Base-by-base conservation (phyloP, 2,888 invertebrate species). In the Zaprionus bogoriensis region DNA sequence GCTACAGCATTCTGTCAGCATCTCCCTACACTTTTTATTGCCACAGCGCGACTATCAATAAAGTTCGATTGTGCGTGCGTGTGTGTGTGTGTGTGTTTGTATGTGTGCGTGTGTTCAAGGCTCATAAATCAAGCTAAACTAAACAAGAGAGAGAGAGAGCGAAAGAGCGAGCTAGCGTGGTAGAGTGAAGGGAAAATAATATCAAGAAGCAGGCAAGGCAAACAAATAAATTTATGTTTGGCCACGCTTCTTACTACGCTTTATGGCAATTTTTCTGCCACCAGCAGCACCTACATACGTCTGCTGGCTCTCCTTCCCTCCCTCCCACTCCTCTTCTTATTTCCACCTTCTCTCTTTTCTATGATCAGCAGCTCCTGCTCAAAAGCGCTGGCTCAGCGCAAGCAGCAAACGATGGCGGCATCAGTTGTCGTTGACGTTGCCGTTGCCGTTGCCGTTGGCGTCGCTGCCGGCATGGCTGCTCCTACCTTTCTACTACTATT, bases 41-140 rank as follows among this genome's bases (percentile, higher is more conserved):
- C 70, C 64, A 66, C 63, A 67, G 25, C 68, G 79, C 71, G 65
- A 68, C 69, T 78, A 82, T 82, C 82, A 82, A 79, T 79, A 79
- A 79, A 71, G 74, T 82, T 79, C 74, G 82, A 79, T 78, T 73
- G 48, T 32, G 55, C 20, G 28, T 32, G 45, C 48, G 39, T 53
- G 20, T 39, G 12, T 42, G 7, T 60, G 32, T 42, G 41, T 36
- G 41, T 51, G 9, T 27, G 36, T 44, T 19, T 46, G 55, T 38
- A 32, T 52, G 10, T 17, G 25, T 44, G 25, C 45, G 55, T 60
- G 39, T 59, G 52, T 63, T 47, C 55, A 63, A 61, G 55, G 61
- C 65, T 67, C 80, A 80, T 77, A 77, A 77, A 77, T 77, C 77
- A 80, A 71, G 74, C 74, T 52, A 64, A 68, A 74, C 80, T 67